A percentile compares a stretch with the other conserved stretches of the same genome.
Evolutionary conservation across 2,113 vertebrate species (phyloP).

Genomic region (Gorsachius goisagi): DNA sequence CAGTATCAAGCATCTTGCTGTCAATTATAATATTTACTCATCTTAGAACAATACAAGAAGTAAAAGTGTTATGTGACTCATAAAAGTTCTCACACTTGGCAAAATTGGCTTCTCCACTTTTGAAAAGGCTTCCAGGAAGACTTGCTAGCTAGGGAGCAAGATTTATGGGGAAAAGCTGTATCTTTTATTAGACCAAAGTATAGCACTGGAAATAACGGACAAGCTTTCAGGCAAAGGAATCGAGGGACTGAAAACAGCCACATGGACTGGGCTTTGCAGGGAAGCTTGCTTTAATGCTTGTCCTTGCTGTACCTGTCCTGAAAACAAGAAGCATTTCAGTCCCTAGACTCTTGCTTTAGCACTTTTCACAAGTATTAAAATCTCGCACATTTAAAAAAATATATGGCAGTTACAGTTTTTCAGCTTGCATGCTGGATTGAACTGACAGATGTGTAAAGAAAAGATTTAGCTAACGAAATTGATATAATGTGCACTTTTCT

Average conservation of each 20-base stretch:
- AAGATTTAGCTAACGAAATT: slow-evolving; percentile 29
- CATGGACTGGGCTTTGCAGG: not conserved
- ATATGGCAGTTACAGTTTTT: slow-evolving; percentile 18
- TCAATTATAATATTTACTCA: not conserved
- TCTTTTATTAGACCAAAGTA: not conserved
- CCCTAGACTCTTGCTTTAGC: slow-evolving; percentile 5
- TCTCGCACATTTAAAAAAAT: slow-evolving; percentile 43
- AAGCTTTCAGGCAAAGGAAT: not conserved
- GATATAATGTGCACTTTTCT: not conserved
- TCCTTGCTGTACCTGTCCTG: slow-evolving; percentile 5
- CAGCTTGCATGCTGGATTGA: not conserved
- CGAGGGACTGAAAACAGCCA: not conserved
- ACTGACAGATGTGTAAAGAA: slow-evolving; percentile 43
- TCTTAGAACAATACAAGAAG: not conserved
- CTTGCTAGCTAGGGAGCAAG: not conserved
- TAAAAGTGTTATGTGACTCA: not conserved
- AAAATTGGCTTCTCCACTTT: not conserved
- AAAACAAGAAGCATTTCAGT: not conserved
- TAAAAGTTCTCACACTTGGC: not conserved
- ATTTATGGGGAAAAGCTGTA: not conserved
- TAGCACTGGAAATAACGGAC: not conserved
- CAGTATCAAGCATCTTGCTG: not conserved
- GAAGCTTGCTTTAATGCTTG: not conserved
- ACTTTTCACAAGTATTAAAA: slow-evolving; percentile 18
- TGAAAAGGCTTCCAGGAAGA: not conserved